Evolutionary conservation across 2,113 vertebrate species (phyloP), one percentile per base, ranked within the genome.

Genomic region (Burhinus oedicnemus): DNA sequence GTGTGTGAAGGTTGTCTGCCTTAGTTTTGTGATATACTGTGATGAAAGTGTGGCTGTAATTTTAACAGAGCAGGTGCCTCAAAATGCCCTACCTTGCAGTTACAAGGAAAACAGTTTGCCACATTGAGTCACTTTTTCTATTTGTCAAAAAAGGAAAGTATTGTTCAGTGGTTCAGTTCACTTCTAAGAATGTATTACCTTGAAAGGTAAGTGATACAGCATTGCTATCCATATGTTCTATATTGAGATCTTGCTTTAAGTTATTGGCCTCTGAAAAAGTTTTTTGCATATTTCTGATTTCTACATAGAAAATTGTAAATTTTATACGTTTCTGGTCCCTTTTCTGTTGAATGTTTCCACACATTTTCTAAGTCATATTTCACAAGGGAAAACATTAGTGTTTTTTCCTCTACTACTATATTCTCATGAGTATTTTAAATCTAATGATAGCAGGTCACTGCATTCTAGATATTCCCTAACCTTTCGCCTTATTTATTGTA

Each of bases 401-500:
- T 75, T 96, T 57, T 94, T 96, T 92, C 54, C 77, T 83, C 64
- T 78, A 81, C 82, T 95, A 34, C 62, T 83, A 12, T 83, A 82
- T 90, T 90, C 91, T 85, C 64, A 12, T 15, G 91, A 87, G 75
- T 90, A 69, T 89, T 95, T 95, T 96, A 93, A 97, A 94, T 92
- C 57, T 97, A 74, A 83, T 90, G 88, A 93, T 90, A 91, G 74
- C 74, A 80, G 57, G 83, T 93, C 78, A 86, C 55, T 83, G 65
- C 45, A 49, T 82, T 94, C n/a, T 86, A 83, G 83, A 89, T 95
- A 95, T 54, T 94, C 87, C 89, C 91, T 95, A 82, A 79, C 26
- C n/a, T 94, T 40, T 81, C 45, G 91, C 75, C 68, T 95, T 96
- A 95, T 96, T 97, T 97, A 93, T 91, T 97, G 44, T 60, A 51